Percentiles rank a stretch among this genome's conserved stretches.
Evolutionary conservation across 2,113 vertebrate genomes (phyloP).

Genomic region (Diadophis punctatus): DNA sequence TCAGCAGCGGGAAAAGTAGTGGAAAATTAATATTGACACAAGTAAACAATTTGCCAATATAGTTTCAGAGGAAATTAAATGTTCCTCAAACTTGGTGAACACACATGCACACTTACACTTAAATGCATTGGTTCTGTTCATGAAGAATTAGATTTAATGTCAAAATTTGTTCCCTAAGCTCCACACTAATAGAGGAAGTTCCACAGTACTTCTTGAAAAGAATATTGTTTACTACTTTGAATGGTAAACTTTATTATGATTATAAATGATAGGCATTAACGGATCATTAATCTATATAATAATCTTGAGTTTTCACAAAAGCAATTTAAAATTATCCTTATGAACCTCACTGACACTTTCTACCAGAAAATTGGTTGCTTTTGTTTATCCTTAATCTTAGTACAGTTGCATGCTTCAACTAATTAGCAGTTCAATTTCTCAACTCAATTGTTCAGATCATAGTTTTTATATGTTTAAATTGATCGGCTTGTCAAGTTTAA

Average conservation of each 20-base stretch:
- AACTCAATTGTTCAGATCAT: slow-evolving; percentile 45
- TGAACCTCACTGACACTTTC: slow-evolving; percentile 35
- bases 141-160: slow-evolving; percentile 15
- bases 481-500: slow-evolving; percentile 30
- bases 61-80: not conserved
- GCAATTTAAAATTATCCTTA: slow-evolving; percentile 44
- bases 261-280: slow-evolving; percentile 54
- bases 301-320: slow-evolving; percentile 43
- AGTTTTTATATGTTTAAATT: slow-evolving; percentile 38
- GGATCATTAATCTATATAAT: slow-evolving; percentile 53
- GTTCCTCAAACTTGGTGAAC: not conserved
- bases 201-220: slow-evolving; percentile 16
- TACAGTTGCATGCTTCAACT: slow-evolving; percentile 37
- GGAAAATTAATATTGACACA: not conserved
- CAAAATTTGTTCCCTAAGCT: slow-evolving; percentile 1
- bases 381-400: slow-evolving; percentile 50
- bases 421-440: slow-evolving; percentile 50
- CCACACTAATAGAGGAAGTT: slow-evolving; percentile 27
- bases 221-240: slow-evolving; percentile 21
- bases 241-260: slow-evolving; percentile 51
- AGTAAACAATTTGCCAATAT: not conserved
- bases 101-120: not conserved
- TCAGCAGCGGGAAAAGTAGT: not conserved
- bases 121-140: not conserved
- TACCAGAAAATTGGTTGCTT: slow-evolving; percentile 41